These are phyloP conservation scores for Apolygus lucorum DNA, from an alignment of 1,140 invertebrate species.

Conservation along the genomic window DNA sequence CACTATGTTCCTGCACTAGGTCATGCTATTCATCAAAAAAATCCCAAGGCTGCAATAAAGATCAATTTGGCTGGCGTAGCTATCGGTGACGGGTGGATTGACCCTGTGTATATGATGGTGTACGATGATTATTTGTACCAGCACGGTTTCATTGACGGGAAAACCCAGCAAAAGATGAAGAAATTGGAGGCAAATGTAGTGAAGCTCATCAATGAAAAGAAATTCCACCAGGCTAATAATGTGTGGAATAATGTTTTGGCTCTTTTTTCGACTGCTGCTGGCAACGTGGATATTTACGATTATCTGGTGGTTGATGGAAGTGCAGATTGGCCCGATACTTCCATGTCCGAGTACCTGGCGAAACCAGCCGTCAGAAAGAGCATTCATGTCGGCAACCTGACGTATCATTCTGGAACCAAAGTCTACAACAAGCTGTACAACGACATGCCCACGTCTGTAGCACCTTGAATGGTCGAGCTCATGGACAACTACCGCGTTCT, in stretches of 20 bases:
- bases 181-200: conserved; percentile 15
- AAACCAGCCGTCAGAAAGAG: conserved; percentile 36
- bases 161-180: conserved; percentile 35
- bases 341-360: neutral
- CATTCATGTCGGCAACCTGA: conserved; percentile 73
- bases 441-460: conserved; percentile 58
- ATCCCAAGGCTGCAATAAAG: conserved; percentile 48
- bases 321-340: neutral
- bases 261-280: neutral
- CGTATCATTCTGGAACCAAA: conserved; percentile 40
- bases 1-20: conserved; percentile 64
- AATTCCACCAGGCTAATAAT: conserved; percentile 42
- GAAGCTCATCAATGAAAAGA: conserved; percentile 23
- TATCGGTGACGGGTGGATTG: conserved; percentile 77
- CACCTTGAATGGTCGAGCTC: conserved; percentile 61
- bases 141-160: conserved; percentile 47
- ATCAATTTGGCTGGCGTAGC: conserved; percentile 59
- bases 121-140: conserved; percentile 76
- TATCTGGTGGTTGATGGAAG: neutral
- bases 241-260: neutral
- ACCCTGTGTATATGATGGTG: conserved; percentile 65
- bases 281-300: neutral
- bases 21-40: conserved; percentile 63
- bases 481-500: conserved; percentile 56
- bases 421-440: conserved; percentile 60